A percentile compares a stretch with the other conserved stretches of the same genome.
Conservation (phyloP, 2,888 invertebrate genomes). For the Leucophenga maculata region DNA sequence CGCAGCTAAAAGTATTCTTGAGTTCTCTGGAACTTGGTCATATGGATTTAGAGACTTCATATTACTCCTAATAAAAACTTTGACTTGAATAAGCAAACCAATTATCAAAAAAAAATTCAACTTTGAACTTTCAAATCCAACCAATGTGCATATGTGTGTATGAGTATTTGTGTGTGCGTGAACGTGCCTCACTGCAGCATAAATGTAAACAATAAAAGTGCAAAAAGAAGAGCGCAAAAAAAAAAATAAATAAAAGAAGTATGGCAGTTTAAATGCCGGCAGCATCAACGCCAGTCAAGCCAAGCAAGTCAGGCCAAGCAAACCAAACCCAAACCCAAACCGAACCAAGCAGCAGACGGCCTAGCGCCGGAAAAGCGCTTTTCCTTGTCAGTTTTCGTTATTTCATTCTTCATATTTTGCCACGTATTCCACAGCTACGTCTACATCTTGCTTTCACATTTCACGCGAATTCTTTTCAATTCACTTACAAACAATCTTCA, state of each 20-base stretch:
- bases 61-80: too few relatives aligned
- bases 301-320: slow-evolving; percentile 7
- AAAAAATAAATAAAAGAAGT: slow-evolving; percentile 40
- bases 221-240: slow-evolving; percentile 63
- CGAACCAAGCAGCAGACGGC: background rate
- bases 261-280: slow-evolving; percentile 16
- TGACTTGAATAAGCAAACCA: too few relatives aligned
- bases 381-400: slow-evolving; percentile 52
- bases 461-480: background rate
- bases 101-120: too few relatives aligned
- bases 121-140: background rate
- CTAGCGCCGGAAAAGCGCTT: slow-evolving; percentile 53
- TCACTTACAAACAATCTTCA: slow-evolving; percentile 1
- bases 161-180: slow-evolving; percentile 30
- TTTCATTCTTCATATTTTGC: background rate
- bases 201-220: slow-evolving; percentile 66
- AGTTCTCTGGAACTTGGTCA: too few relatives aligned
- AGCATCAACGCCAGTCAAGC: slow-evolving; percentile 27
- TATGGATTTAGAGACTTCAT: too few relatives aligned
- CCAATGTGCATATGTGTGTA: slow-evolving; percentile 8
- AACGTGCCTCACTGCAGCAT: slow-evolving; percentile 41
- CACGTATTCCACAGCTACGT: background rate
- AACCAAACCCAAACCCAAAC: background rate
- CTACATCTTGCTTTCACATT: slow-evolving; percentile 6
- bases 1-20: too few relatives aligned